Evolutionary conservation across 2,888 invertebrate species (phyloP).

Genomic region (Rhogogaster chlorosoma): DNA sequence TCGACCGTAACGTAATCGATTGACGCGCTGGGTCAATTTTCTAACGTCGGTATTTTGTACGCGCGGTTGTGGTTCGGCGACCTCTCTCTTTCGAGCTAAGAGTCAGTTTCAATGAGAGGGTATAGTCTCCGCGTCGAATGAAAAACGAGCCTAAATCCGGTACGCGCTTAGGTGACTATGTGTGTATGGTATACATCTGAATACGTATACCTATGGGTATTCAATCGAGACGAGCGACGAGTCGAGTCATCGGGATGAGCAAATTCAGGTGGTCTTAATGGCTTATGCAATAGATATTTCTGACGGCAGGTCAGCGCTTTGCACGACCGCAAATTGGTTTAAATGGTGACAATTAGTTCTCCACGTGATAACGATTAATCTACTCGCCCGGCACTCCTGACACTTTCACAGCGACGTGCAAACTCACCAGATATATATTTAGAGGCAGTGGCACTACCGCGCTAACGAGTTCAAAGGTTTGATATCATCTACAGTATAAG

Average conservation of each 20-base stretch:
- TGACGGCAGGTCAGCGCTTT: constrained; percentile 28
- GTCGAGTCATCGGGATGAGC: constrained; percentile 10
- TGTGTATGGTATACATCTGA: neutral
- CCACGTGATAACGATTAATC: constrained; percentile 43
- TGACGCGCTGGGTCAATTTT: constrained; percentile 48
- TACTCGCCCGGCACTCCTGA: constrained; percentile 2
- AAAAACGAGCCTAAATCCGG: constrained; percentile 32
- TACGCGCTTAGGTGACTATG: neutral
- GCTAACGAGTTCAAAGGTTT: constrained; percentile 16
- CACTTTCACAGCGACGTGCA: neutral
- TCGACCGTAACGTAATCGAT: constrained; percentile 52
- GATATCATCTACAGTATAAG: constrained; percentile 13
- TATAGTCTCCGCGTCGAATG: constrained; percentile 31
- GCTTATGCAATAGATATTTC: constrained; percentile 29
- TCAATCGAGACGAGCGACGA: neutral
- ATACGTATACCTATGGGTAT: neutral
- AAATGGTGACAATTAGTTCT: constrained; percentile 26
- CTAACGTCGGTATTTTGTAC: constrained; percentile 33
- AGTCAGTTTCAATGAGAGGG: constrained; percentile 51
- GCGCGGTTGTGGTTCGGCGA: constrained; percentile 41
- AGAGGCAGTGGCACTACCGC: neutral
- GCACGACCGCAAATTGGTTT: constrained; percentile 17
- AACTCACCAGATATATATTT: constrained; percentile 27
- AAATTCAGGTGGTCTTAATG: neutral
- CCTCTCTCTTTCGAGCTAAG: constrained; percentile 59